Conservation (phyloP, 2,113 vertebrate species). For the Hiodon tergisus region DNA sequence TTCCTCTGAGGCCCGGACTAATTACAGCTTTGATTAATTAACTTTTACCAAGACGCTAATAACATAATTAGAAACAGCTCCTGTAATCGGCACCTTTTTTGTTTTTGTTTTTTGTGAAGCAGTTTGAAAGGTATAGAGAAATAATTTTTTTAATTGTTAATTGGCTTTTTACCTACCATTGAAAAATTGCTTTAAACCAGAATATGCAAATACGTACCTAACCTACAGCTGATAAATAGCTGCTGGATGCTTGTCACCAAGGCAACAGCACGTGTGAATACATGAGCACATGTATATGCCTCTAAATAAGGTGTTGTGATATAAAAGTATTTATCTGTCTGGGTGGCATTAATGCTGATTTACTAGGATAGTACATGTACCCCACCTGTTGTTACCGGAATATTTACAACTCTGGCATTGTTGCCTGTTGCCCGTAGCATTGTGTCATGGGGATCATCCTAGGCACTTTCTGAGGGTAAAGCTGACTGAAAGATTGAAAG, state of each 20-base stretch:
- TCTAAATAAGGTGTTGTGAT: neutral
- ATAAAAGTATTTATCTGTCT: neutral
- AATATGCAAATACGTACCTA: neutral
- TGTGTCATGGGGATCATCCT: no score
- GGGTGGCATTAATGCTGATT: neutral
- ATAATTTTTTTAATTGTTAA: constrained; percentile 5
- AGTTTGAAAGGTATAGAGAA: neutral
- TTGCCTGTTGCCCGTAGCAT: no score
- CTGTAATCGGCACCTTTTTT: neutral
- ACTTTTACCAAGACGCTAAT: neutral
- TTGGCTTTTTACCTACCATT: neutral
- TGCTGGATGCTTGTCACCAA: neutral
- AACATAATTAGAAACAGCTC: constrained; percentile 1
- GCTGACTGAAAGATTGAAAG: no score
- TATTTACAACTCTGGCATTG: no score
- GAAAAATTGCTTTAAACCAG: neutral
- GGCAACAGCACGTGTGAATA: neutral
- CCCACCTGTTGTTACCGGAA: no score
- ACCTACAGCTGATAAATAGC: constrained; percentile 3
- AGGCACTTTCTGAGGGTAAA: no score
- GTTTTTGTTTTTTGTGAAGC: neutral
- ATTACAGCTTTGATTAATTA: constrained; percentile 14
- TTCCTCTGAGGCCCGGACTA: neutral
- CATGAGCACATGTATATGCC: neutral
- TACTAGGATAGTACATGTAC: no score